Conservation (phyloP, 2,797 vertebrate species). For the Pyrocephalus nanus region DNA sequence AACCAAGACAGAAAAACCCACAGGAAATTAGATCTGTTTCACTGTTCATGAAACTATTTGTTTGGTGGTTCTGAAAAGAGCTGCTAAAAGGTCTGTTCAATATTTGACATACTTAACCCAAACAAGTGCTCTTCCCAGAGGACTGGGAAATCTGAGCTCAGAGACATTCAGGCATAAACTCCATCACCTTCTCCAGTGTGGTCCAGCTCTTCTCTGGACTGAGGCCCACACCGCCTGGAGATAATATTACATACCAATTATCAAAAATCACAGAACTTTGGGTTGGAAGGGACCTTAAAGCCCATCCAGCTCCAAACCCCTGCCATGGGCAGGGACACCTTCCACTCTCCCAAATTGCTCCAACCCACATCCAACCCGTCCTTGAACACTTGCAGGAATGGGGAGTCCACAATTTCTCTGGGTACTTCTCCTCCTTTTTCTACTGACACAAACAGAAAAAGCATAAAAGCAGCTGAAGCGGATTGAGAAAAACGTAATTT, state of each 20-base stretch:
- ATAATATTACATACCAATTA: background rate
- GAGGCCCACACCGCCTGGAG: background rate
- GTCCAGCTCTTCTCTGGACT: background rate
- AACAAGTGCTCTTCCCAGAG: background rate
- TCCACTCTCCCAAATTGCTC: background rate
- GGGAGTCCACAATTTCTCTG: background rate
- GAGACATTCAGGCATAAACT: background rate
- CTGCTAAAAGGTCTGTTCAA: background rate
- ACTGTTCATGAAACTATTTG: background rate
- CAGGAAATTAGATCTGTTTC: background rate
- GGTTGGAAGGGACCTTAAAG: background rate
- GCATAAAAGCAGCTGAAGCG: background rate
- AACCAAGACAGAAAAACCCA: background rate
- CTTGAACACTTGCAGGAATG: background rate
- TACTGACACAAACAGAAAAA: background rate
- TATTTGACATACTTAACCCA: background rate
- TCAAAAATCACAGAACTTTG: background rate
- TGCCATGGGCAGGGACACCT: background rate
- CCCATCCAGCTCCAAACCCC: background rate
- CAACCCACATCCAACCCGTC: rapidly evolving
- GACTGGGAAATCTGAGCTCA: background rate
- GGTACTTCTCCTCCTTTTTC: background rate
- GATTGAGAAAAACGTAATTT: background rate
- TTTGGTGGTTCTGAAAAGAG: background rate
- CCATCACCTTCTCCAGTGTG: background rate